A percentile compares a stretch with the other conserved stretches of the same genome.
These are phyloP conservation scores for Biston stratarius DNA, from an alignment of 2,888 invertebrate genomes.

Conservation along the genomic window DNA sequence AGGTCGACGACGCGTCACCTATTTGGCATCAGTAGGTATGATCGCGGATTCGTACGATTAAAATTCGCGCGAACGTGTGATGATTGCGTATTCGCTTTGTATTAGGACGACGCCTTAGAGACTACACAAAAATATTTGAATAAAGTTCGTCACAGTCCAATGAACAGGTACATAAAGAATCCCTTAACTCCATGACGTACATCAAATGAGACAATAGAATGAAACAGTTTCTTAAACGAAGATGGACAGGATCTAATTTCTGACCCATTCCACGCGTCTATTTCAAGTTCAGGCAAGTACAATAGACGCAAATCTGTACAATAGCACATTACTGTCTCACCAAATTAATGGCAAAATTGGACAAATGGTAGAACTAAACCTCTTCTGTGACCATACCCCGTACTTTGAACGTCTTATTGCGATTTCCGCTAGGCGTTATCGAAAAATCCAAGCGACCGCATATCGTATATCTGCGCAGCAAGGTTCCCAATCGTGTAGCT, in stretches of 20 bases:
- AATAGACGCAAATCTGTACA: constrained; percentile 3
- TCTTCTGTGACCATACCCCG: no score
- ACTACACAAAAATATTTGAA: not conserved
- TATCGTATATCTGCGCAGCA: no score
- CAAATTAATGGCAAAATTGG: not conserved
- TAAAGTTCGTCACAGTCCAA: not conserved
- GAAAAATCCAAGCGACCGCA: no score
- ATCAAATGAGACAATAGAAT: constrained; percentile 4
- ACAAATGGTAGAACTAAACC: not conserved
- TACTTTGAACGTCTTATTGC: no score
- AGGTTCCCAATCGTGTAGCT: no score
- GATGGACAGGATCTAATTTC: constrained; percentile 8
- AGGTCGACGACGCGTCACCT: no score
- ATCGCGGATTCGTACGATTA: no score
- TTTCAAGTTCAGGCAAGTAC: constrained; percentile 5
- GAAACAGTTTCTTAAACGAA: not conserved
- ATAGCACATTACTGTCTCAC: constrained; percentile 3
- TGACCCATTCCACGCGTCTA: not conserved
- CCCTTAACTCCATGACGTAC: constrained; percentile 3
- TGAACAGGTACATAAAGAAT: not conserved
- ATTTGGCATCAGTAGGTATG: no score
- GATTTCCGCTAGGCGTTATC: no score
- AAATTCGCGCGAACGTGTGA: no score
- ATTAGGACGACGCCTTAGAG: no score
- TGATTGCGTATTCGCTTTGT: no score